Percentiles rank a stretch among this genome's conserved stretches.
Conservation (phyloP, 1,140 invertebrate genomes). For the Plodia interpunctella region DNA sequence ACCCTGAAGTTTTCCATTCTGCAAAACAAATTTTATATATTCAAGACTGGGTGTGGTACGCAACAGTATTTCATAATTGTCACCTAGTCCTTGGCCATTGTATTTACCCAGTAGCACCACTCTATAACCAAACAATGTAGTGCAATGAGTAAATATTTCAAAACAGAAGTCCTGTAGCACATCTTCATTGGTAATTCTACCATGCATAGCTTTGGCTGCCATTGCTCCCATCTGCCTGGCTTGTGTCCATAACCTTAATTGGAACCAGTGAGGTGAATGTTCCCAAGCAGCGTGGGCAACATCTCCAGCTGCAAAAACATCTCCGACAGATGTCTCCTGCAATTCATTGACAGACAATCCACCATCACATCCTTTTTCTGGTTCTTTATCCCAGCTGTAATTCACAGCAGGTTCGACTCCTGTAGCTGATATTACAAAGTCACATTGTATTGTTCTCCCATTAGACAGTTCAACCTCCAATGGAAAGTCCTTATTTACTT, state of each 20-base stretch:
- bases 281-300: slow-evolving; percentile 90
- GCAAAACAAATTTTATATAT: slow-evolving; percentile 94
- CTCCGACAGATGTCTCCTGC: slow-evolving; percentile 87
- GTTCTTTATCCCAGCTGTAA: slow-evolving; percentile 75
- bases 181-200: slow-evolving; percentile 79
- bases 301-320: slow-evolving; percentile 97
- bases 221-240: slow-evolving; percentile 97
- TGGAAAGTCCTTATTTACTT: slow-evolving; percentile 78
- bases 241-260: slow-evolving; percentile 98
- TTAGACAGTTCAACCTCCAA: slow-evolving; percentile 87
- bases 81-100: slow-evolving; percentile 93
- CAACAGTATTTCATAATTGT: slow-evolving; percentile 91
- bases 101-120: slow-evolving; percentile 95
- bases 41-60: slow-evolving; percentile 90
- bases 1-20: slow-evolving; percentile 92
- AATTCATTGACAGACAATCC: slow-evolving; percentile 90
- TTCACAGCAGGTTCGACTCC: slow-evolving; percentile 89
- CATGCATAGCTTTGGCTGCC: slow-evolving; percentile 93
- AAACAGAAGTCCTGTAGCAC: slow-evolving; percentile 95
- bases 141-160: slow-evolving; percentile 98
- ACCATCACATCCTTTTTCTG: slow-evolving; percentile 83
- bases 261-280: slow-evolving; percentile 92
- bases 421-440: slow-evolving; percentile 96
- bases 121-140: slow-evolving; percentile 96
- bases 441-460: slow-evolving; percentile 87